Evolutionary conservation across 2,113 vertebrate species (phyloP), one percentile per base, ranked within the genome.

Genomic region (Amblyopsis rosae): DNA sequence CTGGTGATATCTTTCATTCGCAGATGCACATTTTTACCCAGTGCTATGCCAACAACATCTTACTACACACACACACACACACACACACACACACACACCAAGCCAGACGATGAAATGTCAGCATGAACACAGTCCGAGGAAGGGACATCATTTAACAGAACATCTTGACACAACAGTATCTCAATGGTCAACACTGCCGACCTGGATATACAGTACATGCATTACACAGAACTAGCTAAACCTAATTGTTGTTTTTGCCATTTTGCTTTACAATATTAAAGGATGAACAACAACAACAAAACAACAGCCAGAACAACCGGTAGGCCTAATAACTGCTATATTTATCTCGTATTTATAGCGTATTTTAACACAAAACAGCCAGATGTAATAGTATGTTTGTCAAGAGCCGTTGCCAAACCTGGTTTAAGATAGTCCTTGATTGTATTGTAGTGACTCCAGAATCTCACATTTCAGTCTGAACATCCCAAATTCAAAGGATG

Each of bases 1-100:
- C 73, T 41, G 84, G 83, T 81, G 89, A 87, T 91, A 93, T 90
- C 89, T 49, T 87, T 82, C 87, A 76, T 79, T 83, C 71, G 58
- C 90, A 93, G 91, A 92, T 91, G 89, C 81, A 82, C 92, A 92
- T 92, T 91, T 91, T 74, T 75, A 67, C 79, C 60, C 68, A 72
- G 73, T 73, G 50, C 65, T 67, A 80, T 53, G 76, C 67, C 80
- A 82, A 55, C 64, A 75, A 70, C 80, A 77, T 63, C 69, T 70
- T 12, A 55, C 77, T 63, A 81, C 80, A 82, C 79, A 77, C 73
- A 87, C 60, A 77, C 73, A 87, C 60, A 82, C 12, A 50, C 68
- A 19, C 65, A 73, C 67, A 84, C 79, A 82, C 79, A 77, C 72
- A 88, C 81, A 86, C 69, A 75, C 76, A 60, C 79, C 63, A 80